Evolutionary conservation across 2,888 invertebrate species (phyloP).

Genomic region (Stomorhina lunata): DNA sequence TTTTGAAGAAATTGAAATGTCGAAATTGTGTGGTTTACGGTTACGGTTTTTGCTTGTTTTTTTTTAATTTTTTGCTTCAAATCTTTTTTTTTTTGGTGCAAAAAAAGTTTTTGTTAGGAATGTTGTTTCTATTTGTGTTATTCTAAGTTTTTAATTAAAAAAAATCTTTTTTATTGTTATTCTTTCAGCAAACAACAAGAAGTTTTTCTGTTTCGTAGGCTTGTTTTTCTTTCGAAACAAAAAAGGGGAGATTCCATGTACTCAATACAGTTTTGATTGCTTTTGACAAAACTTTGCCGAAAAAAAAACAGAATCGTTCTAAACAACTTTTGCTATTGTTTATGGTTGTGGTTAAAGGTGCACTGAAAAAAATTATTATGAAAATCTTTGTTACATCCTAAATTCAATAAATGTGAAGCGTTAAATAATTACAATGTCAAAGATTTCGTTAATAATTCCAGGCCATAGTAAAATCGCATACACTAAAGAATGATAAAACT

Average conservation of each 20-base stretch:
- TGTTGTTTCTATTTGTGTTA: not conserved
- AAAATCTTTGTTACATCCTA: too few relatives aligned
- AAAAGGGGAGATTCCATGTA: constrained; percentile 49
- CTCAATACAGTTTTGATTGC: constrained; percentile 55
- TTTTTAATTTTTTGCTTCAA: constrained; percentile 19
- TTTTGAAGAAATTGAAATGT: constrained; percentile 46
- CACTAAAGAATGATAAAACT: too few relatives aligned
- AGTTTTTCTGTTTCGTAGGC: constrained; percentile 52
- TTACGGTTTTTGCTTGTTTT: constrained; percentile 63
- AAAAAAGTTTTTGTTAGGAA: constrained; percentile 37
- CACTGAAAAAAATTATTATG: constrained; percentile 24
- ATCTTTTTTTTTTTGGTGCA: constrained; percentile 3
- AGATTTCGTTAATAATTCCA: too few relatives aligned
- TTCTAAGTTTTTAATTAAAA: constrained; percentile 23
- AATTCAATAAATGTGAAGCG: too few relatives aligned
- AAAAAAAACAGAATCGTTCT: constrained; percentile 9
- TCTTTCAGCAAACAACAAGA: constrained; percentile 26
- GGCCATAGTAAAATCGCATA: too few relatives aligned
- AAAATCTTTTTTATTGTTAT: constrained; percentile 41
- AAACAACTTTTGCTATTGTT: constrained; percentile 52
- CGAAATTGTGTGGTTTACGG: constrained; percentile 56
- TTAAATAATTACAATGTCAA: too few relatives aligned
- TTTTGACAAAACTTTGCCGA: constrained; percentile 55
- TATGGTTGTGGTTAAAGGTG: constrained; percentile 9
- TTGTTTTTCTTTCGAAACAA: constrained; percentile 41